These are phyloP conservation scores for Lamprotornis superbus DNA, from an alignment of 2,113 vertebrate species.

Conservation along the genomic window DNA sequence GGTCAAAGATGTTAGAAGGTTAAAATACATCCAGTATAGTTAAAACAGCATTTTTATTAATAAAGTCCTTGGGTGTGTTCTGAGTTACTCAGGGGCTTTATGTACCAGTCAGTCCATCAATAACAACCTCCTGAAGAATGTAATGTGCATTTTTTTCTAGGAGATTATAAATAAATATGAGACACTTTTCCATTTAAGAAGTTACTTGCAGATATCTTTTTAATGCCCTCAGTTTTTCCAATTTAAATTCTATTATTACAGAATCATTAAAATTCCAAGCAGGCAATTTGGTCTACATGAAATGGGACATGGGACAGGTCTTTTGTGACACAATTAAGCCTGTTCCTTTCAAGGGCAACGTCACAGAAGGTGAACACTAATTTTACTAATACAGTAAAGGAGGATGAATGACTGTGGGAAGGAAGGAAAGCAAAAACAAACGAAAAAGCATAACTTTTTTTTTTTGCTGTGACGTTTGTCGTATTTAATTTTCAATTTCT, in stretches of 20 bases:
- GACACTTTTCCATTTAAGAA: background rate
- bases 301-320: background rate
- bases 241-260: constrained; percentile 53
- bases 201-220: constrained; percentile 22
- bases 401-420: background rate
- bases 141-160: background rate
- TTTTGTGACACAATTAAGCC: constrained; percentile 48
- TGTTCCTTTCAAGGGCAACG: background rate
- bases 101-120: background rate
- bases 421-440: background rate
- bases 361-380: constrained; percentile 39
- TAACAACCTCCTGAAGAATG: constrained; percentile 1
- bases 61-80: background rate
- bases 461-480: background rate
- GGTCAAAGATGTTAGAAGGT: background rate
- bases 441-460: background rate
- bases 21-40: background rate
- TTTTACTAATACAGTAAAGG: constrained; percentile 38
- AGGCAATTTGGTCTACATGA: constrained; percentile 24
- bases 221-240: constrained; percentile 31
- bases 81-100: background rate
- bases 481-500: constrained; percentile 22
- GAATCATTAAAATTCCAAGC: constrained; percentile 53
- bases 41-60: background rate
- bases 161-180: constrained; percentile 29